phyloP scores from a whole-genome alignment of 2,888 invertebrate genomes.

The Orchesellides sinensis region DNA sequence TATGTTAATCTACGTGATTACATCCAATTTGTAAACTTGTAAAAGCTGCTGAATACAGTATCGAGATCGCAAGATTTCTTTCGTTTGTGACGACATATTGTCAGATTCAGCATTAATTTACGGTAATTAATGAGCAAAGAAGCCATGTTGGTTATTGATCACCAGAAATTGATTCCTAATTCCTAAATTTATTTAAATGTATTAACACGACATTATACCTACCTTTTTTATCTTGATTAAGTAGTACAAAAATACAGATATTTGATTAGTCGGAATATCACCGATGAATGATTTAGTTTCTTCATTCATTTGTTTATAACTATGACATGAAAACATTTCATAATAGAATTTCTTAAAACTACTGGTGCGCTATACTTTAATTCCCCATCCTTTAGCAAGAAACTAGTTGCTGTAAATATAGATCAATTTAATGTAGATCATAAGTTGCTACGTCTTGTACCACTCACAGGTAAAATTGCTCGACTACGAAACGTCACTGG shows the following conservation, averaged over 20 bases:
- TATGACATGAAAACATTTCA: neutral
- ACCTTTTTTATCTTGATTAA: too few species aligned
- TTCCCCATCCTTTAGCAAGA: too few species aligned
- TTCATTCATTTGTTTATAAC: neutral
- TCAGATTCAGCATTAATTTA: constrained; percentile 48
- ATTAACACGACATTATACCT: too few species aligned
- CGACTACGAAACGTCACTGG: constrained; percentile 39
- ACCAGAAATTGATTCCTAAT: constrained; percentile 1
- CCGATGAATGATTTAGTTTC: constrained; percentile 47
- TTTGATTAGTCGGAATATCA: constrained; percentile 55
- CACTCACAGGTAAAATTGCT: constrained; percentile 34
- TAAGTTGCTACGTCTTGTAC: neutral
- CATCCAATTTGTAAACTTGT: neutral
- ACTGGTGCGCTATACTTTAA: too few species aligned
- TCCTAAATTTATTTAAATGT: too few species aligned
- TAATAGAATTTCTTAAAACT: too few species aligned
- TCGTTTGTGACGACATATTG: constrained; percentile 15
- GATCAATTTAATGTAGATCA: neutral
- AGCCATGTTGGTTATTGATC: constrained; percentile 16
- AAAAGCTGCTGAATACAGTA: constrained; percentile 32
- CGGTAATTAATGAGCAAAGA: constrained; percentile 39
- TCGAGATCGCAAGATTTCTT: constrained; percentile 18
- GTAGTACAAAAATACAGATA: constrained; percentile 55
- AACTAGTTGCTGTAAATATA: neutral
- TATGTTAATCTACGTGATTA: constrained; percentile 12